A percentile compares a stretch with the other conserved stretches of the same genome.
These are phyloP conservation scores for Hippocampus abdominalis DNA, from an alignment of 2,113 vertebrate genomes.

Conservation along the genomic window DNA sequence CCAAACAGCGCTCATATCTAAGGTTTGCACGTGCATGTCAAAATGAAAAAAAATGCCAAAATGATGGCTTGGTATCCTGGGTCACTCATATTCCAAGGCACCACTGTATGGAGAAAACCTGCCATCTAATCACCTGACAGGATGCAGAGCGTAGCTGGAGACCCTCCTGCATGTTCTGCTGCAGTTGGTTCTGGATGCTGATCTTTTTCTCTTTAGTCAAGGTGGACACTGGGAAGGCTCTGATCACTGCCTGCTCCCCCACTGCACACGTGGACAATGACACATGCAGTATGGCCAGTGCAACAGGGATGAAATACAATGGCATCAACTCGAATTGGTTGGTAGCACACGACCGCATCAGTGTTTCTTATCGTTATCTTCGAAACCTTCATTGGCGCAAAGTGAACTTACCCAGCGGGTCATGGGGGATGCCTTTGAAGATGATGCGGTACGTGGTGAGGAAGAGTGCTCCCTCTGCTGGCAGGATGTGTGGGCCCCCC, in stretches of 20 bases:
- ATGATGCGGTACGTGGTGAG: conserved; percentile 96
- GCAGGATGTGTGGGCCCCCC: conserved; percentile 93
- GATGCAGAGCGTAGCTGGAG: conserved; percentile 90
- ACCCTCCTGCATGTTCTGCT: conserved; percentile 95
- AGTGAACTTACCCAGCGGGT: conserved; percentile 81
- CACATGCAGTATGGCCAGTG: not conserved
- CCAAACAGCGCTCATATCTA: too few relatives aligned
- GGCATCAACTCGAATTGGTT: not conserved
- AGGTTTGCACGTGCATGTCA: too few relatives aligned
- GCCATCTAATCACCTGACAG: conserved; percentile 80
- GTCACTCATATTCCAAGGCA: too few relatives aligned
- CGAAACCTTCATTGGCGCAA: not conserved
- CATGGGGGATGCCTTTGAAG: conserved; percentile 93
- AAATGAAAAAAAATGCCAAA: too few relatives aligned
- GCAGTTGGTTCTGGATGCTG: conserved; percentile 90
- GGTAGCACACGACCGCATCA: too few relatives aligned
- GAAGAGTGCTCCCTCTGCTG: conserved; percentile 96
- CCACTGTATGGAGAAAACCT: too few relatives aligned
- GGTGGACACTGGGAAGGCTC: conserved; percentile 90
- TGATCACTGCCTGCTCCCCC: conserved; percentile 89
- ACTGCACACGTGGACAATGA: conserved; percentile 68
- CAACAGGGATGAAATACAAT: not conserved
- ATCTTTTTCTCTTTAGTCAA: conserved; percentile 98
- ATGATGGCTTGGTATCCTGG: too few relatives aligned
- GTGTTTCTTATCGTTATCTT: not conserved